phyloP scores from a whole-genome alignment of 2,113 vertebrate genomes.

The Taxidea taxus region DNA sequence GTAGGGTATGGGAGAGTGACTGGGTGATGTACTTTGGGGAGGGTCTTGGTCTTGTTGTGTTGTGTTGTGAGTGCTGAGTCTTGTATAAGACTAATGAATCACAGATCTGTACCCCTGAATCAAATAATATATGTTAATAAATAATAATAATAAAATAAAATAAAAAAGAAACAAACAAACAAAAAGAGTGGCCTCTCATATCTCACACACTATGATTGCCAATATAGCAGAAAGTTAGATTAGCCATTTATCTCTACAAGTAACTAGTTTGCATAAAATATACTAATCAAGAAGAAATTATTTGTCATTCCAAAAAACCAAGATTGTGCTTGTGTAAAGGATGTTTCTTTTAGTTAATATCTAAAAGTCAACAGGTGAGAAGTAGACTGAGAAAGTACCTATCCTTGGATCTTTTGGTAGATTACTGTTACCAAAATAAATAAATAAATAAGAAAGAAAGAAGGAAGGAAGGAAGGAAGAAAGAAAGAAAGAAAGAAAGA shows the following conservation, averaged over 20 bases:
- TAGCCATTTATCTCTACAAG: background rate
- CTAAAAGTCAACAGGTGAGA: background rate
- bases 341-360: background rate
- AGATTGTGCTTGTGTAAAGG: background rate
- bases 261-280: background rate
- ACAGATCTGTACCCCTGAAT: no score
- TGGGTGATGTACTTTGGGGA: no score
- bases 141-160: no score
- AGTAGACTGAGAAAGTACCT: background rate
- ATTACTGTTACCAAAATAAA: background rate
- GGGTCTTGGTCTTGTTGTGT: no score
- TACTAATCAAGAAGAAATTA: background rate
- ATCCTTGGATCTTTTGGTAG: background rate
- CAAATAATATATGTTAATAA: no score
- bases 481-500: background rate
- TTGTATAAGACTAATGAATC: no score
- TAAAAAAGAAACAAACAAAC: no score
- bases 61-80: no score
- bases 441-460: background rate
- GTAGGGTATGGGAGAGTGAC: no score
- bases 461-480: no score
- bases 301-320: background rate
- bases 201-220: background rate
- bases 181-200: background rate
- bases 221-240: background rate